Base-by-base conservation (phyloP, 2,888 invertebrate species). In the Andrena praecox region DNA sequence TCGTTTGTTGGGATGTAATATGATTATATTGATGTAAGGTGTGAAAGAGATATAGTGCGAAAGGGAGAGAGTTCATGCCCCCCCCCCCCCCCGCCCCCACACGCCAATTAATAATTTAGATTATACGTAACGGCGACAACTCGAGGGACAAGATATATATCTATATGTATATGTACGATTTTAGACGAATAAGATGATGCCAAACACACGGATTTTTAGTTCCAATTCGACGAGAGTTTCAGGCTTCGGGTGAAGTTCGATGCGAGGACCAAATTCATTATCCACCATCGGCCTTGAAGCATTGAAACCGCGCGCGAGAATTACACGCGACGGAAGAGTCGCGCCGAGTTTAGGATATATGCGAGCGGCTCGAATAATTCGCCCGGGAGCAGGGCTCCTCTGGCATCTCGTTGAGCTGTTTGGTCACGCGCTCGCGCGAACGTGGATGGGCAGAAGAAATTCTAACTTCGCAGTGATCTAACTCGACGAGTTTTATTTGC, bases 1-100 rank as follows among this genome's bases (percentile, higher is more conserved):
- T 93, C 93, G 91, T 92, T 90, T 91, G 88, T 91, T 92, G 91
- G 91, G 88, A 91, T 93, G 86, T 90, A 84, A 82, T 88, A 89
- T 79, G 63, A 78, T 70, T 64, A 82, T 72, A 31, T 75, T 69
- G 66, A 42, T 63, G 64, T 77, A 68, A 69, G 63, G 59, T 72
- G 66, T 48, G 77, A 83, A 74, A 72, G 70, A 33, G 71, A 66
- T 52, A 66, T 60, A 54, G 79, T 10, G 16, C 62, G 33, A 8
- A 31, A 56, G 63, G 29, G 80, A 35, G 56, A 60, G 70, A 52
- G 66, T 73, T 35, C 35, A 80, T 50, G 66, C 48, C 80, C 79
- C 48, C 16, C n/a, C 62, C 31, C n/a, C 60, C 60, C n/a, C 20
- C 20, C 20, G 20, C 12, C 42, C 42, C 35, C 35, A 66, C 31